Base-by-base conservation (phyloP, 2,113 vertebrate genomes). In the Sminthopsis crassicaudata region DNA sequence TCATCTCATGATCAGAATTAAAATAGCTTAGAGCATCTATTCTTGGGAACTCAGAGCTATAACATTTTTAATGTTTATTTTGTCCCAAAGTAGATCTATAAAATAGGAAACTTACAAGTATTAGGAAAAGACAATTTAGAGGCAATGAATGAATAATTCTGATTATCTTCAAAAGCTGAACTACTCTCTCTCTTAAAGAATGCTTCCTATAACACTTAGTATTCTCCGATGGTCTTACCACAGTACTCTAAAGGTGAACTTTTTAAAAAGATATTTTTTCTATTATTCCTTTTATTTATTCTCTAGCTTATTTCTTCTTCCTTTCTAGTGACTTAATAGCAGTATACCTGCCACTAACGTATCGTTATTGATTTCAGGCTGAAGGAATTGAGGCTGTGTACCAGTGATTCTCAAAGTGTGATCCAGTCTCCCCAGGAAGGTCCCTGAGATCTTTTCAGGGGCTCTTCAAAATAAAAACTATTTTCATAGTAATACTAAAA, bases 1-100 rank as follows among this genome's bases (percentile, higher is more conserved):
- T 94, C 53, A 92, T 84, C n/a, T 23, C 19, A 42, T 42, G n/a
- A 84, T 42, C 36, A 42, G 16, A 84, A 42, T 84, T 42, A 22
- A 84, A 84, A 42, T 84, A n/a, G 7, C 16, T 84, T n/a, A 89
- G 52, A 19, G 54, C n/a, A 23, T 53, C 10, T 48, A 95, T 94
- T 25, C 30, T 93, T 51, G 48, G 26, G 12, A 90, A 0, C 90
- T 92, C 12, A 76, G 42, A 60, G 46, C 54, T 92, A 88, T 93
- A 53, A 2, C 50, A 67, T 92, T 92, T 94, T 19, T 50, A 90
- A 88, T 50, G 89, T 12, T 84, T 93, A 27, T 51, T 54, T 26
- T 53, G 46, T 91, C 92, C 46, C 90, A 88, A 24, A 91, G 23
- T 19, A 95, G 30, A 90, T 92, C 48, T 94, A 46, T 48, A 93